phyloP scores from a whole-genome alignment of 2,113 vertebrate genomes.

The Orthochromis malagaraziensis region DNA sequence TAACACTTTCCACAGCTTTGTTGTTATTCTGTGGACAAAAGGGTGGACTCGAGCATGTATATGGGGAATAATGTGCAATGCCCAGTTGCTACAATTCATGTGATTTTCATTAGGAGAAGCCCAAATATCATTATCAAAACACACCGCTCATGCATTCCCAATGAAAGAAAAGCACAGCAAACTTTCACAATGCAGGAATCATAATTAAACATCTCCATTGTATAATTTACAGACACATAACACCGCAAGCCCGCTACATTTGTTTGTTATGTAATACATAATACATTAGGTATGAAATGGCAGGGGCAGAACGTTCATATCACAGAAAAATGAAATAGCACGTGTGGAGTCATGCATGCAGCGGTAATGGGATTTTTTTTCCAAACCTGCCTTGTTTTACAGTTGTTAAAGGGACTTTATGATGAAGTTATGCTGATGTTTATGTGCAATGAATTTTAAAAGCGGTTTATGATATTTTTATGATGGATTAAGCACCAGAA shows the following conservation, averaged over 20 bases:
- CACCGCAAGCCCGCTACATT: constrained; percentile 29
- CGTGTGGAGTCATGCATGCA: constrained; percentile 70
- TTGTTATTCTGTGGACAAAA: constrained; percentile 38
- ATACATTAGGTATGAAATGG: constrained; percentile 48
- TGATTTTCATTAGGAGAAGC: constrained; percentile 32
- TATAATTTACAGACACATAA: constrained; percentile 29
- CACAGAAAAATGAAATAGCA: constrained; percentile 63
- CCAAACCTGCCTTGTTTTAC: constrained; percentile 54
- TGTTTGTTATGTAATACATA: constrained; percentile 30
- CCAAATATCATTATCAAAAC: constrained; percentile 47
- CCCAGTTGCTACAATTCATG: not conserved
- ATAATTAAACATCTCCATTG: constrained; percentile 62
- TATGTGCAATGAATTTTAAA: constrained; percentile 67
- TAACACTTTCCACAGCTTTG: not conserved
- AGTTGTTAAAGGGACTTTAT: constrained; percentile 78
- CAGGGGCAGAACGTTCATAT: constrained; percentile 38
- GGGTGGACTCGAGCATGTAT: not conserved
- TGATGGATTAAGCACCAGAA: constrained; percentile 5
- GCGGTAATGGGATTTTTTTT: constrained; percentile 52
- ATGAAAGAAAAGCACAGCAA: constrained; percentile 32
- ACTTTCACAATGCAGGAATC: constrained; percentile 38
- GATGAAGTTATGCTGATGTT: constrained; percentile 63
- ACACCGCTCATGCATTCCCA: constrained; percentile 51
- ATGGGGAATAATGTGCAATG: not conserved
- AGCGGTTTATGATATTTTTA: constrained; percentile 67